Evolutionary conservation across 2,113 vertebrate species (phyloP).

Genomic region (Perognathus longimembris): DNA sequence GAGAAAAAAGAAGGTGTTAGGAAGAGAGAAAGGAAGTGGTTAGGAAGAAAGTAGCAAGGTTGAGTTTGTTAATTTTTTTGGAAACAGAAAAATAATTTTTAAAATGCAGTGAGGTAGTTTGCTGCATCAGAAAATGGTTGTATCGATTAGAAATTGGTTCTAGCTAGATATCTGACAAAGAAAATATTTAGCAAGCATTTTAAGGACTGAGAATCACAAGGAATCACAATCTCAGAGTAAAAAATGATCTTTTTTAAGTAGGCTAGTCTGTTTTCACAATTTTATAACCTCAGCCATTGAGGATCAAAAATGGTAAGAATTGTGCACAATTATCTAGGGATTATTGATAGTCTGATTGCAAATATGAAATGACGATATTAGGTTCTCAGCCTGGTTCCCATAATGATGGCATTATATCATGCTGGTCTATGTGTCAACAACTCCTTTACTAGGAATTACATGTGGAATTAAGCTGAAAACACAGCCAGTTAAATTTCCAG

Average conservation of each 20-base stretch:
- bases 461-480: not conserved
- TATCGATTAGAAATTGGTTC: not conserved
- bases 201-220: slow-evolving; percentile 11
- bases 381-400: not conserved
- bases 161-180: slow-evolving; percentile 10
- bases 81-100: slow-evolving; percentile 4
- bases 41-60: not conserved
- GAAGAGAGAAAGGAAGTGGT: not conserved
- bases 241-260: not conserved
- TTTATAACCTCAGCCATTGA: slow-evolving; percentile 22
- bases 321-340: not conserved
- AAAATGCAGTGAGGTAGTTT: slow-evolving; percentile 24
- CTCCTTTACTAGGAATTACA: not conserved
- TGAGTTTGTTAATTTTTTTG: not conserved
- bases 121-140: not conserved
- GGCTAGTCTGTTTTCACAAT: not conserved
- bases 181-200: slow-evolving; percentile 5
- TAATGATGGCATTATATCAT: not conserved
- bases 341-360: not conserved
- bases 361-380: not conserved
- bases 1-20: not conserved
- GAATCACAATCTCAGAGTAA: not conserved
- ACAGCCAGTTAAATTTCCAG: not conserved
- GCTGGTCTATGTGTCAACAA: not conserved
- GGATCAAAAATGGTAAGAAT: slow-evolving; percentile 10